Evolutionary conservation across 2,888 invertebrate genomes (phyloP), one percentile per base, ranked within the genome.

Genomic region (Nomada hirtipes): DNA sequence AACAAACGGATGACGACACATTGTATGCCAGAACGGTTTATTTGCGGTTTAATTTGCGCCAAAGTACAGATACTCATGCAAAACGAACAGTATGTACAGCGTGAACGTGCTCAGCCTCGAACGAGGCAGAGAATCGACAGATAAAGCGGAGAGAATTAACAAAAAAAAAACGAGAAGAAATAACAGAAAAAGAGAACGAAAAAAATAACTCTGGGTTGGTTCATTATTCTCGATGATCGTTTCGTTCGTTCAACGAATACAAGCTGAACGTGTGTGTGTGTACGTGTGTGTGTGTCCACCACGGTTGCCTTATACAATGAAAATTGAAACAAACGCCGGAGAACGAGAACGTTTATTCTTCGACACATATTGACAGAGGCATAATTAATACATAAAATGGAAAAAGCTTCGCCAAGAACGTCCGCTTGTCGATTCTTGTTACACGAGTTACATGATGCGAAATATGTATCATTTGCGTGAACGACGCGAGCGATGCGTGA

Each of bases 341-440:
- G 74, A 78, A 82, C 74, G 73, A 70, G 73, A 74, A 71, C 50
- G 72, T 83, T 83, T 83, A 83, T 83, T 83, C 63, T 68, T 71
- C 60, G 82, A 83, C 78, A 83, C 78, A 83, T 75, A 71, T 82
- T 82, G 63, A 81, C 82, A 82, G 52, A 69, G 82, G 71, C 68
- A 76, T 70, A 76, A 79, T 67, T 80, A 70, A 75, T 82, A 82
- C 81, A 83, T 82, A 77, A 78, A 82, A 83, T 73, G 77, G 77
- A 73, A 83, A 79, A 72, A 68, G 59, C 65, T 69, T 69, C 65
- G 70, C 70, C 57, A 74, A 82, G 71, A 78, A 59, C 65, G 68
- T 74, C 64, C 70, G 57, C 61, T 71, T 63, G 75, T 72, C 78
- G 69, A 78, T 82, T 55, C 75, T 75, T 57, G 71, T 70, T 60